These are phyloP conservation scores for Hipparchia semele DNA, from an alignment of 2,888 invertebrate species.

Conservation along the genomic window DNA sequence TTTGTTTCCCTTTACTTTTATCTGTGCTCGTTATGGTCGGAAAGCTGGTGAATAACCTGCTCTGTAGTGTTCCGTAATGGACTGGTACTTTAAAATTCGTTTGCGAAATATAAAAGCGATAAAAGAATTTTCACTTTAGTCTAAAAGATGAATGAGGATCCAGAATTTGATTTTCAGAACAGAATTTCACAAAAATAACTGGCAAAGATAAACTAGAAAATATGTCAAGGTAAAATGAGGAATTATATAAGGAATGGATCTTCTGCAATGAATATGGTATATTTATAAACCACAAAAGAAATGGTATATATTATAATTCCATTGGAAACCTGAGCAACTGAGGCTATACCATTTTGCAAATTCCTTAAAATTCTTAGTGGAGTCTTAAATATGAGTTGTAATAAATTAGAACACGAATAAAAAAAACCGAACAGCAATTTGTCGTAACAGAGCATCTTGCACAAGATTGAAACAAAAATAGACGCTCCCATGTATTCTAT, in stretches of 20 bases:
- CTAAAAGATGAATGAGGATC: neutral
- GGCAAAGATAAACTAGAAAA: neutral
- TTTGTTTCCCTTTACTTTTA: conserved; percentile 8
- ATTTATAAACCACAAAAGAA: too few species aligned
- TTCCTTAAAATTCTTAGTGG: neutral
- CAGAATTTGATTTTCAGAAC: too few species aligned
- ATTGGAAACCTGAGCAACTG: neutral
- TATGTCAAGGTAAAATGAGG: neutral
- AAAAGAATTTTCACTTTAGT: neutral
- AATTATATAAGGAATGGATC: neutral
- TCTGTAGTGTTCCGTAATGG: neutral
- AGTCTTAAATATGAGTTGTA: neutral
- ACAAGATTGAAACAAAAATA: conserved; percentile 1
- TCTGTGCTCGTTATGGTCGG: neutral
- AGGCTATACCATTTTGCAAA: neutral
- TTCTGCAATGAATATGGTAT: neutral
- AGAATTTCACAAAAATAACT: neutral
- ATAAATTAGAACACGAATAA: neutral
- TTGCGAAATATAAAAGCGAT: neutral
- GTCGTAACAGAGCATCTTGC: neutral
- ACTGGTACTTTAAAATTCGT: neutral
- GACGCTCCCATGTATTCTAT: conserved; percentile 12
- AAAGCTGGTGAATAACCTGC: neutral
- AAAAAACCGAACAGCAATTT: neutral
- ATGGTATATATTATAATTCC: neutral